Conservation (phyloP, 2,113 vertebrate species). For the Protomyctophum bolini region DNA sequence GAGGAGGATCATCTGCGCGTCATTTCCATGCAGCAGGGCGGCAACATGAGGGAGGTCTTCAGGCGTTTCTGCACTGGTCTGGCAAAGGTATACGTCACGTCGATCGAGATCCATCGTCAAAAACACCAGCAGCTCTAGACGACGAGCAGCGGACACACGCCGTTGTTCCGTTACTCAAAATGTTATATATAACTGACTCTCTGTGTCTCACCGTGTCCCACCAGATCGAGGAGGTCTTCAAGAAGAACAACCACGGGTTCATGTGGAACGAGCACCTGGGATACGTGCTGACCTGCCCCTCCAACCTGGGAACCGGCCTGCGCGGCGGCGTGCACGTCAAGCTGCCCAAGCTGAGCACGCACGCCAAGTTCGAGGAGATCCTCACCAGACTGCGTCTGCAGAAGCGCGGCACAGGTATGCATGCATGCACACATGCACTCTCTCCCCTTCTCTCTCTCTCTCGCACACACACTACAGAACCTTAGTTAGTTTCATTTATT, state of each 20-base stretch:
- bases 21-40: constrained; percentile 93
- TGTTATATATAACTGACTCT: background rate
- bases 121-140: no score
- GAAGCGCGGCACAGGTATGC: constrained; percentile 92
- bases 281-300: constrained; percentile 92
- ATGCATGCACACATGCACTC: no score
- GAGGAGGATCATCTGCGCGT: constrained; percentile 95
- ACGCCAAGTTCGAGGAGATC: constrained; percentile 91
- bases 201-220: background rate
- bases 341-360: constrained; percentile 89
- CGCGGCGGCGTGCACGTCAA: constrained; percentile 92
- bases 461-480: background rate
- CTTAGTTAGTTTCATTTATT: no score
- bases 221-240: constrained; percentile 94
- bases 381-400: constrained; percentile 91
- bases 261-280: constrained; percentile 96
- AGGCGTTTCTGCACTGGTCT: constrained; percentile 93
- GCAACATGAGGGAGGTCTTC: constrained; percentile 97
- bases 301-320: constrained; percentile 93
- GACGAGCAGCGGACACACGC: no score
- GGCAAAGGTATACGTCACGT: constrained; percentile 79
- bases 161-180: no score
- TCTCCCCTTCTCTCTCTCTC: no score
- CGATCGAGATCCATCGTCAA: no score
- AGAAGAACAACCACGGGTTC: constrained; percentile 89